Base-by-base conservation (phyloP, 2,888 invertebrate species). In the Xylota segnis region DNA sequence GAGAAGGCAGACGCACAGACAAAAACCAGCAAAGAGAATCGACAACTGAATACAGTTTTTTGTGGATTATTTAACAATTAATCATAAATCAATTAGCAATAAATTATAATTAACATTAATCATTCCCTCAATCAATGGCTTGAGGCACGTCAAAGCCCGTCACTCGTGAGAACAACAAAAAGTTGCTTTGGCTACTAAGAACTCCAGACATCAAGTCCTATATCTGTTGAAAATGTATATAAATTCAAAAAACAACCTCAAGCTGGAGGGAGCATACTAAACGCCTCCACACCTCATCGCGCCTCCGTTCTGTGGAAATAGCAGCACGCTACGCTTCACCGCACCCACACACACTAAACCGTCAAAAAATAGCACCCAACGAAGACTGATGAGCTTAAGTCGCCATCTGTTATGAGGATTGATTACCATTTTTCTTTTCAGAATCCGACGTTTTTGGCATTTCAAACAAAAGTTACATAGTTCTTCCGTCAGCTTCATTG, bases 381-480 rank as follows among this genome's bases (percentile, higher is more conserved):
- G 72, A 81, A 81, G 74, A 81, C 81, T 74, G 81, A 81, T 81
- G 81, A 81, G 74, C 59, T 74, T 68, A 54, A 74, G 68, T 61
- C 81, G 52, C 74, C 81, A 74, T 81, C 81, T 81, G 81, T 81
- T 81, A 74, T 68, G 59, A 81, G 81, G 81, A 81, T 81, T 81
- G 81, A 81, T 81, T 81, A 81, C 81, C 59, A 66, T 66, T 74
- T 29, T 79, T 79, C 74, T 66, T 68, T 52, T 66, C 45, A 74
- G 74, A 72, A 40, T 32, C 56, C 59, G 59, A 66, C 81, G 74
- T 81, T 81, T 81, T 81, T 81, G 81, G 81, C 81, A 81, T 81
- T 74, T 68, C 81, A 74, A 81, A 74, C 74, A 74, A 81, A 81
- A 74, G 61, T 61, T 54, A 59, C 68, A 74, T 59, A 81, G 74